These are phyloP conservation scores for Sebastolobus altivelis DNA, from an alignment of 2,797 vertebrate species.

Conservation along the genomic window DNA sequence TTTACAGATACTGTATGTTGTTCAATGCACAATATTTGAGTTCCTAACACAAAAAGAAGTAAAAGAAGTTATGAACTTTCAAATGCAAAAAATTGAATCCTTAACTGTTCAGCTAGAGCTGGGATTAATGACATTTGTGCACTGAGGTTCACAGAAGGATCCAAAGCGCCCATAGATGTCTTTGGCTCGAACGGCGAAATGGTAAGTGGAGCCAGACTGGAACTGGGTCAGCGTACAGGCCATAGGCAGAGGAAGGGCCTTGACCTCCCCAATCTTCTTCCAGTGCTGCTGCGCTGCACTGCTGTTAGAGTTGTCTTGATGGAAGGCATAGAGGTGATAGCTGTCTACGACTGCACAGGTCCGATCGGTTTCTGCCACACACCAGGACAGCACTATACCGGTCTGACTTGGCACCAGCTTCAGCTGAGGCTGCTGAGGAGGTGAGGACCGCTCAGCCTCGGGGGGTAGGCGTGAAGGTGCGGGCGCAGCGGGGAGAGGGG, in stretches of 20 bases:
- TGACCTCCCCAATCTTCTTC: constrained; percentile 99
- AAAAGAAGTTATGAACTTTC: constrained; percentile 47
- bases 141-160: constrained; percentile 98
- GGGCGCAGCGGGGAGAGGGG: constrained; percentile 89
- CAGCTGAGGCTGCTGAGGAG: constrained; percentile 96
- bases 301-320: constrained; percentile 87
- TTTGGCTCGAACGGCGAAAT: constrained; percentile 97
- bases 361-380: constrained; percentile 93
- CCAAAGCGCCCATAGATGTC: constrained; percentile 97
- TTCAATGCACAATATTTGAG: constrained; percentile 49
- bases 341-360: constrained; percentile 95
- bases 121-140: constrained; percentile 94
- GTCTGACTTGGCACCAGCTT: constrained; percentile 97
- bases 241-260: constrained; percentile 97
- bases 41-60: constrained; percentile 48
- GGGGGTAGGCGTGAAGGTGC: constrained; percentile 89
- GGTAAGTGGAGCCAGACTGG: constrained; percentile 97
- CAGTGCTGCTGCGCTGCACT: constrained; percentile 89
- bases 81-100: constrained; percentile 43
- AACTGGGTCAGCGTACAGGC: constrained; percentile 99
- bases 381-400: constrained; percentile 98
- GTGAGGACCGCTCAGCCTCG: constrained; percentile 91
- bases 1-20: constrained; percentile 70
- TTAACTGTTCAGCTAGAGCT: constrained; percentile 71
- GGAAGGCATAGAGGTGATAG: constrained; percentile 98